phyloP scores from a whole-genome alignment of 2,797 vertebrate genomes.

The Uromys caudimaculatus region DNA sequence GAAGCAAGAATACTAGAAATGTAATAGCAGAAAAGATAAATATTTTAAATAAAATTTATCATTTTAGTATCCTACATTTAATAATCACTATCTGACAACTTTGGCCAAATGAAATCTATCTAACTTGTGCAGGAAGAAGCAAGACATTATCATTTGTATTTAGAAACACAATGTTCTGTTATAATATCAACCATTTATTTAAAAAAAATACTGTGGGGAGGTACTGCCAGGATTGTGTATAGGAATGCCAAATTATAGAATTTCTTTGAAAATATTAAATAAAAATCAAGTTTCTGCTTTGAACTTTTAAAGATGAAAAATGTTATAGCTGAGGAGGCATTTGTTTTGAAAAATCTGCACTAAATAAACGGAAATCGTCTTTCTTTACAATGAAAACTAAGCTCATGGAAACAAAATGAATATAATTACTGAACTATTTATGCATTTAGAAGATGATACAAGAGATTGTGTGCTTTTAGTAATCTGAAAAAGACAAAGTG shows the following conservation, averaged over 20 bases:
- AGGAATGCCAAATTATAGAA: not conserved
- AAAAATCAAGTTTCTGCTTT: not conserved
- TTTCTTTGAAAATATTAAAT: not conserved
- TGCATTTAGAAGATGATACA: not conserved
- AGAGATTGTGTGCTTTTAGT: not conserved
- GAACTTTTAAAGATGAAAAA: not conserved
- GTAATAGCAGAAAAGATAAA: not conserved
- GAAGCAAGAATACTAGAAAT: not conserved
- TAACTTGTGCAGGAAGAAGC: not conserved
- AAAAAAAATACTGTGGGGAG: not conserved
- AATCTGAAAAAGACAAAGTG: not conserved
- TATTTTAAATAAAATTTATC: constrained; percentile 10
- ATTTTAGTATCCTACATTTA: not conserved
- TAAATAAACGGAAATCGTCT: not conserved
- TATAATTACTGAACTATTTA: not conserved
- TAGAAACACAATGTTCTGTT: not conserved
- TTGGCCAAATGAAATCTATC: not conserved
- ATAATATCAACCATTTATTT: not conserved
- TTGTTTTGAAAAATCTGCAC: not conserved
- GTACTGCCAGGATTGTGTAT: not conserved
- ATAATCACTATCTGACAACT: not conserved
- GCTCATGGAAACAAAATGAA: constrained; percentile 11
- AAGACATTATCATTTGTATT: not conserved
- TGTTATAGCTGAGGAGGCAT: not conserved
- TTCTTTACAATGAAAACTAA: not conserved